Base-by-base conservation (phyloP, 2,113 vertebrate species). In the Willisornis vidua region DNA sequence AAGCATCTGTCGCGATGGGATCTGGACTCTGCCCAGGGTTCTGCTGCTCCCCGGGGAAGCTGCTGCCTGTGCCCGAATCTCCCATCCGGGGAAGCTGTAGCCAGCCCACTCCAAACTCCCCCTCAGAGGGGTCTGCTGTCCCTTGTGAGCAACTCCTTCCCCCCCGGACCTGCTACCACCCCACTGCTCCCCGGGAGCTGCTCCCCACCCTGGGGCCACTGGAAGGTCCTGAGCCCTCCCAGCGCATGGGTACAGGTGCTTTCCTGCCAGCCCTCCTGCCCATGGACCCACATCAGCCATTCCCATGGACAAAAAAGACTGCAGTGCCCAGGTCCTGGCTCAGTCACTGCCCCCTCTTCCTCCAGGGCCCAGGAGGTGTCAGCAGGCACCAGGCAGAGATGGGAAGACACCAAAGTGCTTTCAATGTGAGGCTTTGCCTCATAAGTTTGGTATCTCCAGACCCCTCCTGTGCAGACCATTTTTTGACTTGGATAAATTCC, bases 161-260 rank as follows among this genome's bases (percentile, higher is more conserved):
- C 28, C 24, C 11, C 0, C 3, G 14, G 29, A 54, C 14, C 29
- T 67, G 41, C 70, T 82, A 33, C 58, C 35, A 17, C 26, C 41
- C 12, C 17, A 15, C 22, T 46, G 55, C 16, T 18, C 17, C 22
- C 26, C 43, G 31, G 35, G 19, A 71, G 11, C 68, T 77, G 45
- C 24, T 77, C 4, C 45, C n/a, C 25, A n/a, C 3, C 33, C 17
- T 39, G 45, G 35, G 52, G 19, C 19, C 7, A 6, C 24, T 0
- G 8, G 62, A 59, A 66, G 28, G 31, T 26, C 71, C 57, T 49
- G 68, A 76, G 35, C 4, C 6, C 26, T 18, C 12, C 7, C 6
- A 10, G 10, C 24, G 24, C 19, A 5, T 0, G 19, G 11, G 35
- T 39, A 22, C 25, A 5, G 54, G 7, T 35, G 4, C 3, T 77